Base-by-base conservation (phyloP, 2,888 invertebrate genomes). In the Calameuta idolon region DNA sequence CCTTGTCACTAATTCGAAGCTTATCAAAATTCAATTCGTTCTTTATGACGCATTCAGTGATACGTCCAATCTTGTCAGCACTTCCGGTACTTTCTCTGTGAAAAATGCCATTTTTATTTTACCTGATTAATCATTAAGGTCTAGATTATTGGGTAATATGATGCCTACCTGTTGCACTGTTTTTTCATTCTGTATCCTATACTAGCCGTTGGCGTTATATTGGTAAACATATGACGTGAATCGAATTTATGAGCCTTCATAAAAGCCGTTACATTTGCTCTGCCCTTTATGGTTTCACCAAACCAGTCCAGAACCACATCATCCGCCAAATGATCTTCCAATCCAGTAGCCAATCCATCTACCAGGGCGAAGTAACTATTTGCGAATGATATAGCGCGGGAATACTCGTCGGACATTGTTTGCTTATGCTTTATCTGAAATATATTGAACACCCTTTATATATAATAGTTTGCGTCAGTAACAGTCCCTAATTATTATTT, bases 261-360 rank as follows among this genome's bases (percentile, higher is more conserved):
- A 83, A 94, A 95, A 5, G 92, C 89, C 2, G 92, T 89, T 0
- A 95, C 94, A 85, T 94, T 94, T 86, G 93, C 93, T 81, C 93
- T 93, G 0, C 94, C 94, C 86, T 92, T 94, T 11, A 95, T 92
- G 15, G 93, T 94, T 76, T 93, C 92, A 0, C 95, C 95, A 88
- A 95, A 95, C 94, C 95, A 95, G 87, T 95, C 94, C 3, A 95
- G 89, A 1, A 92, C 89, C 1, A 93, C 92, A 86, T 93, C 92
- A 80, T 94, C 93, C 31, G 93, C 92, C 34, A 94, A 84, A 83
- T 93, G 93, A 37, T 93, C 85, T 11, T 92, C 90, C 1, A 94
- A 83, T 80, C 92, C 93, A 73, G 92, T 90, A 23, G 93, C 89
- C 73, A 93, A 92, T 87, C 93, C 90, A 80, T 94, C 94, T 77